phyloP scores from a whole-genome alignment of 2,888 invertebrate species.

The Boloria euphrosyne region DNA sequence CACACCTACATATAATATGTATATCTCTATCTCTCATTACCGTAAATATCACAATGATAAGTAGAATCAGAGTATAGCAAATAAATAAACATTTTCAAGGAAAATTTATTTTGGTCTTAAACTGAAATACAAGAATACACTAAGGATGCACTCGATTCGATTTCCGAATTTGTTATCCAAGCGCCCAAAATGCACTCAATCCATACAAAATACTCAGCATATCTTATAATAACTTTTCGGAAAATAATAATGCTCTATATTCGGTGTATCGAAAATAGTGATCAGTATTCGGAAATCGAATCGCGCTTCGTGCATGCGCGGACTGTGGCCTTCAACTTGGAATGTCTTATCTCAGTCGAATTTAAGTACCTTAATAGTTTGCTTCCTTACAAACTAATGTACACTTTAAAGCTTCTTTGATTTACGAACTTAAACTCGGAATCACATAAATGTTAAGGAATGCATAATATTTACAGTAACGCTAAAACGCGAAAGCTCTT shows the following conservation, averaged over 20 bases:
- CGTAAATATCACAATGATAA: constrained; percentile 36
- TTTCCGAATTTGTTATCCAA: no score
- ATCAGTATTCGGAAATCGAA: no score
- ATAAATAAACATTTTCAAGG: constrained; percentile 7
- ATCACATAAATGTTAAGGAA: constrained; percentile 41
- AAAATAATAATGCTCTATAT: no score
- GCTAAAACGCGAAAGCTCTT: constrained; percentile 18
- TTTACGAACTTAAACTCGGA: constrained; percentile 59
- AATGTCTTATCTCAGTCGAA: constrained; percentile 54
- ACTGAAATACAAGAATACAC: constrained; percentile 39
- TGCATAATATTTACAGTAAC: constrained; percentile 48
- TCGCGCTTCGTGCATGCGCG: no score
- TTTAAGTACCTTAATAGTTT: constrained; percentile 36
- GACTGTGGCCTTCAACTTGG: constrained; percentile 4
- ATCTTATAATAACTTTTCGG: no score
- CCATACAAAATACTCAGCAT: no score
- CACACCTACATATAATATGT: constrained; percentile 36
- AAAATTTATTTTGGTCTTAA: background rate
- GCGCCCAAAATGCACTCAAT: no score
- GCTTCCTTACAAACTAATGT: constrained; percentile 53
- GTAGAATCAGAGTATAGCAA: constrained; percentile 9
- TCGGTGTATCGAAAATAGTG: no score
- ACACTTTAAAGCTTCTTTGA: constrained; percentile 76
- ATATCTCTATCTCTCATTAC: constrained; percentile 5
- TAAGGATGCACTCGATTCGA: no score